These are phyloP conservation scores for Pollenia labialis DNA, from an alignment of 2,888 invertebrate species.

Conservation along the genomic window DNA sequence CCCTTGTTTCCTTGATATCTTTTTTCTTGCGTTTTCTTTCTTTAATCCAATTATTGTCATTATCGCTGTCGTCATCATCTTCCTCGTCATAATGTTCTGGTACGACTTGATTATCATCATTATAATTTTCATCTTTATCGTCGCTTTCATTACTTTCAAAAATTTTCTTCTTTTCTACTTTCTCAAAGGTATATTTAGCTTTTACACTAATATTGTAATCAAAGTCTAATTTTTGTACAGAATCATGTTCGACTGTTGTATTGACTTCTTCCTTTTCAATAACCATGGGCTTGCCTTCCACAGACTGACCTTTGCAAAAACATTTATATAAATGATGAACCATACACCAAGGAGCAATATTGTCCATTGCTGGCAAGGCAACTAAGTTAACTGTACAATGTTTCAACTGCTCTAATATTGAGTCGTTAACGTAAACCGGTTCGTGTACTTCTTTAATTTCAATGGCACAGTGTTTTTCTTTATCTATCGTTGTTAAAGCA, in stretches of 20 bases:
- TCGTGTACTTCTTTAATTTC: slow-evolving; percentile 74
- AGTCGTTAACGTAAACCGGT: slow-evolving; percentile 77
- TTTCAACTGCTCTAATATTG: slow-evolving; percentile 77
- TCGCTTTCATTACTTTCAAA: slow-evolving; percentile 34
- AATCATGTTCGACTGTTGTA: slow-evolving; percentile 69
- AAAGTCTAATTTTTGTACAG: slow-evolving; percentile 63
- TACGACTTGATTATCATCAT: not conserved
- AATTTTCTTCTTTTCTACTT: slow-evolving; percentile 73
- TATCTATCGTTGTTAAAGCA: slow-evolving; percentile 56
- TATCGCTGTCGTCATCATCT: not conserved
- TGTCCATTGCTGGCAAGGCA: slow-evolving; percentile 80
- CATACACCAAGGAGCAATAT: slow-evolving; percentile 88
- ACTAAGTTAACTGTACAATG: slow-evolving; percentile 81
- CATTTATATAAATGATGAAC: slow-evolving; percentile 88
- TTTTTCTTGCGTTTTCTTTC: slow-evolving; percentile 29
- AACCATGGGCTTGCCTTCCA: slow-evolving; percentile 79
- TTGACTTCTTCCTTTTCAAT: slow-evolving; percentile 79
- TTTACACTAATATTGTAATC: slow-evolving; percentile 67
- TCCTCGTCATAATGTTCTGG: slow-evolving; percentile 23
- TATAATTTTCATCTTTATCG: slow-evolving; percentile 9
- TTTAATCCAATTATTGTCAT: slow-evolving; percentile 39
- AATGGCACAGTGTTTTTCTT: slow-evolving; percentile 61
- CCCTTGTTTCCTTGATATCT: slow-evolving; percentile 2
- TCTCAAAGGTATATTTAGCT: slow-evolving; percentile 82
- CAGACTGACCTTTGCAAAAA: slow-evolving; percentile 85